Base-by-base conservation (phyloP, 2,888 invertebrate genomes). In the Hydraecia micacea region DNA sequence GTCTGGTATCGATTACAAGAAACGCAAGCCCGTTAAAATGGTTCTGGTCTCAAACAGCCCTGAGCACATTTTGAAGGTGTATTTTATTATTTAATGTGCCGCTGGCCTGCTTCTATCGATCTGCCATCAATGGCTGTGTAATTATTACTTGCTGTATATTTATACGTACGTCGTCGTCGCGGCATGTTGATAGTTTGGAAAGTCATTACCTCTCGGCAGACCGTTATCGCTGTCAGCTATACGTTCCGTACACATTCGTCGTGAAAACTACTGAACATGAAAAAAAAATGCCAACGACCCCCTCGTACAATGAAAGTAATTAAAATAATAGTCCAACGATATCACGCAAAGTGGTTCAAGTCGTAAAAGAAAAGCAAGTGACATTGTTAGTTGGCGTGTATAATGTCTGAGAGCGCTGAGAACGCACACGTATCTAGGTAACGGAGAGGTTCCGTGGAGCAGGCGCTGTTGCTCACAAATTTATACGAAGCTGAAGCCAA, bases 281-380 rank as follows among this genome's bases (percentile, higher is more conserved):
- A 90, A 91, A 92, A 91, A 90, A 91, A 93, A 92, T 90, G 91
- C 89, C 92, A 95, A 93, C 93, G 93, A 93, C 92, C 93, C 93
- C 91, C 90, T 87, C 91, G 88, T 92, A 94, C 93, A 93, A 93
- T 93, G 93, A 94, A 95, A 94, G 94, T 96, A 96, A 96, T 96
- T 96, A 96, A 96, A 96, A 95, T 95, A 95, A 96, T 95, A 95
- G 95, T 93, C 90, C 88, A 88, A 90, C 92, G 91, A 92, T 91
- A 93, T 94, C 96, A 96, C 96, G 96, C 96, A 89, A 96, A 92
- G 92, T 92, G 91, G 89, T 93, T 93, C 92, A 90, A 91, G 88
- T 90, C 88, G 91, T 91, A 91, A 92, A 92, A 90, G 89, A 92
- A 92, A 90, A 87, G 80, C 87, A 86, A 87, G 90, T 88, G 90